Base-by-base conservation (phyloP, 2,888 invertebrate species). In the Lepeophtheirus nordmannii region DNA sequence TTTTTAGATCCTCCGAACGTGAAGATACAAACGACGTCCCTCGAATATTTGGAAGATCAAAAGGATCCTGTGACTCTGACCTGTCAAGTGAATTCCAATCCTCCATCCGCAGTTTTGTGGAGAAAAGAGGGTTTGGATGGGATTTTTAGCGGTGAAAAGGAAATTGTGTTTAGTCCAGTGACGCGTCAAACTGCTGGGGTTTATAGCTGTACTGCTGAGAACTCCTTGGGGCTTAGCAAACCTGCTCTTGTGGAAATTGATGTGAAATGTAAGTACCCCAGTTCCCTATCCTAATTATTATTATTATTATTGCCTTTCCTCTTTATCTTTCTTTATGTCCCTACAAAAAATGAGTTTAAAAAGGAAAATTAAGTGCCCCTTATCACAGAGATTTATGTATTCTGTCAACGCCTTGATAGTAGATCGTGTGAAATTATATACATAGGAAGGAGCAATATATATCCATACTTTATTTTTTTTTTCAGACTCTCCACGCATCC, bases 251-350 rank as follows among this genome's bases (percentile, higher is more conserved):
- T 89, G 69, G 85, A 87, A 75, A 81, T 91, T 69, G 88, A 89
- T 74, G 85, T 91, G 61, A 90, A 89, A 81, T 91, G 90, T 90
- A 80, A 84, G 88, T 83, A 70, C 14, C n/a, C n/a, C n/a, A n/a
- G 9, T 7, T 1, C 23, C 14, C 20, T 65, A 22, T 39, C 37
- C 22, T 30, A 37, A 30, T 30, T 30, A 30, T 30, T 30, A 7
- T 7, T 30, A 2, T 30, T 30, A 7, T 30, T 30, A 7, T 7
- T 8, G 5, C 3, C 53, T 53, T 5, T 1, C 53, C 53, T 17
- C 53, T 17, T 17, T 17, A 53, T 53, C 17, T 53, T n/a, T 8
- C 8, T 53, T 53, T 53, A 17, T 53, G n/a, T 53, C n/a, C 53
- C 8, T 17, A 17, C 53, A 17, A 17, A 17, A 41, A 53, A 17